A percentile compares a stretch with the other conserved stretches of the same genome.
Evolutionary conservation across 1,140 invertebrate species (phyloP).

Genomic region (Cyclina sinensis): DNA sequence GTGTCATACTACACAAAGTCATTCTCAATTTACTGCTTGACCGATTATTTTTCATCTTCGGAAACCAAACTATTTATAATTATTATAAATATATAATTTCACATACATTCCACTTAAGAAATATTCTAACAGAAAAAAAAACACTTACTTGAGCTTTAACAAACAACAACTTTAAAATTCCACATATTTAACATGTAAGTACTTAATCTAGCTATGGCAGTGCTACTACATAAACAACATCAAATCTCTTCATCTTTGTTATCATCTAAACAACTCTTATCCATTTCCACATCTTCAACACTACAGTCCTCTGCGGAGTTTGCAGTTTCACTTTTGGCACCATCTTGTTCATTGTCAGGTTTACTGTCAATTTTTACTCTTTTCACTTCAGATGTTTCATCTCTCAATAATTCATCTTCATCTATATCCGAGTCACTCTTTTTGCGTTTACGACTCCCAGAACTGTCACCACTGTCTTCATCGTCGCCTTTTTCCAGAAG

Average conservation of each 20-base stretch:
- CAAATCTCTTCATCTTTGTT: neutral
- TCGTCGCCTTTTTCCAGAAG: conserved; percentile 11
- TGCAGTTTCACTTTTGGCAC: conserved; percentile 23
- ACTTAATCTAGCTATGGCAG: neutral
- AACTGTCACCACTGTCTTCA: neutral
- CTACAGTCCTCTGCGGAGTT: neutral
- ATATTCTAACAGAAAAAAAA: neutral
- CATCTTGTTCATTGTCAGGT: conserved; percentile 22
- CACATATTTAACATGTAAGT: neutral
- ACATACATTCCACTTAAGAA: too few species aligned
- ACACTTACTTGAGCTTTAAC: neutral
- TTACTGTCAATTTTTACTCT: conserved; percentile 21
- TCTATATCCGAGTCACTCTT: conserved; percentile 42
- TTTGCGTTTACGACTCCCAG: conserved; percentile 7
- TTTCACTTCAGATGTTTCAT: neutral
- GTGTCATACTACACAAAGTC: too few species aligned
- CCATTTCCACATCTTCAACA: conserved; percentile 13
- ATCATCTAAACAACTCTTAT: neutral
- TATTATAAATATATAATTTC: too few species aligned
- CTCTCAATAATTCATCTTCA: conserved; percentile 42
- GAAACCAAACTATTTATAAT: too few species aligned
- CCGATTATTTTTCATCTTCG: too few species aligned
- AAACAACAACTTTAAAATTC: neutral
- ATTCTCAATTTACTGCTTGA: too few species aligned
- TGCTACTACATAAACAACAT: neutral